phyloP scores from a whole-genome alignment of 2,888 invertebrate species.

The Agonum fuliginosum region DNA sequence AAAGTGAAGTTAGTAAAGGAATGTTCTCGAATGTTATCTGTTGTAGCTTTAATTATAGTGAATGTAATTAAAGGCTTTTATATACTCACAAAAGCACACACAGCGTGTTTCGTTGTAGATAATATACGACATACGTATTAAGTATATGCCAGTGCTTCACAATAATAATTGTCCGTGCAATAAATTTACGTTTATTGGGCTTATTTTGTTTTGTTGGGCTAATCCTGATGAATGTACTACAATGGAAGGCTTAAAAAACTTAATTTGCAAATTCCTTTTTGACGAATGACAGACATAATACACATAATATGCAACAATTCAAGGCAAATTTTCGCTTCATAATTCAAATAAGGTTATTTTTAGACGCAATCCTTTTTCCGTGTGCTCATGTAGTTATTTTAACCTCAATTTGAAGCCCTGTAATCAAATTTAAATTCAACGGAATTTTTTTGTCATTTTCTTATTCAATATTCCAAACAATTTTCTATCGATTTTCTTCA shows the following conservation, averaged over 20 bases:
- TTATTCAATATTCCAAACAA: too few relatives aligned
- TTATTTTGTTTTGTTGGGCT: conserved; percentile 14
- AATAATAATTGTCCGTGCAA: conserved; percentile 22
- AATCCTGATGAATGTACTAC: conserved; percentile 9
- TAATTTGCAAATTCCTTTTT: not conserved
- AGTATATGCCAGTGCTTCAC: conserved; percentile 29
- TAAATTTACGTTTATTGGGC: conserved; percentile 41
- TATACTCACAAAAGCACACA: conserved; percentile 15
- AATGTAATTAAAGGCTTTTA: conserved; percentile 46
- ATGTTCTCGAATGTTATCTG: conserved; percentile 14
- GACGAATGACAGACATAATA: too few relatives aligned
- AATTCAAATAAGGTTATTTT: too few relatives aligned
- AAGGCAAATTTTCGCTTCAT: too few relatives aligned
- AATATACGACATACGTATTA: conserved; percentile 45
- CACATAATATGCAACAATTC: too few relatives aligned
- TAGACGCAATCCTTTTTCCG: too few relatives aligned
- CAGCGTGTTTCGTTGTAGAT: conserved; percentile 26
- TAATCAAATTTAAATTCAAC: too few relatives aligned
- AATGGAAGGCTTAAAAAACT: not conserved
- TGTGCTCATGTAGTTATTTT: too few relatives aligned
- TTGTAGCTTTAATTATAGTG: conserved; percentile 29
- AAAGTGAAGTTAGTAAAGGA: not conserved
- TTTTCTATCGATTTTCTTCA: too few relatives aligned
- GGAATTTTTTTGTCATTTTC: too few relatives aligned
- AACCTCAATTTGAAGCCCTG: too few relatives aligned